Conservation (phyloP, 2,113 vertebrate species). For the Urocitellus parryii region DNA sequence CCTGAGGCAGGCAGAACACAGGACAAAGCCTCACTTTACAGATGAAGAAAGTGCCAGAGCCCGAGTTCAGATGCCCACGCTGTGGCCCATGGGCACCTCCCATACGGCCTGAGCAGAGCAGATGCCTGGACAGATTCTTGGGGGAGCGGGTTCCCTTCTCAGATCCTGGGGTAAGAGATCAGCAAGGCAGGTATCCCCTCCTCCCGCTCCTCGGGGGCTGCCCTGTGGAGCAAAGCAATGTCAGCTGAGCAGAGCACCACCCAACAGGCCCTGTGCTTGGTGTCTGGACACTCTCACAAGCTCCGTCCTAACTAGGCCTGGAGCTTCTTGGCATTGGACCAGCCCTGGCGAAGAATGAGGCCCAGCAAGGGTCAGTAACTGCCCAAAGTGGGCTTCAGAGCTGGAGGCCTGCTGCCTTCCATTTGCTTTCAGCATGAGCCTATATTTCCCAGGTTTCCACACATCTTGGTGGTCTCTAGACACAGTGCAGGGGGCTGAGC, state of each 20-base stretch:
- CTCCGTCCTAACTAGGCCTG: accelerated
- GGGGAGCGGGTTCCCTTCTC: neutral
- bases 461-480: neutral
- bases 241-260: neutral
- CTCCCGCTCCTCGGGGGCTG: no score
- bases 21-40: accelerated
- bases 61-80: accelerated
- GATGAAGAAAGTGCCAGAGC: neutral
- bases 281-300: accelerated
- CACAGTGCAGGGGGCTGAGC: neutral
- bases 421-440: neutral
- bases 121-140: neutral
- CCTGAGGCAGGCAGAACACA: neutral
- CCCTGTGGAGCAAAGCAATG: neutral
- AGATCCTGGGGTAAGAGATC: neutral
- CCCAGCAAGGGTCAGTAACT: no score
- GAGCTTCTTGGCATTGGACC: accelerated
- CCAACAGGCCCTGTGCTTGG: accelerated
- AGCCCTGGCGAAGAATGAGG: accelerated
- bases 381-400: accelerated
- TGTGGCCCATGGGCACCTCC: neutral
- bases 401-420: accelerated
- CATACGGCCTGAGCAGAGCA: neutral
- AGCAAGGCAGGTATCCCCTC: neutral
- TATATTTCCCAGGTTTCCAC: accelerated